Percentiles rank a stretch among this genome's conserved stretches.
phyloP scores from a whole-genome alignment of 2,888 invertebrate species.

The Pterobdella sp. region DNA sequence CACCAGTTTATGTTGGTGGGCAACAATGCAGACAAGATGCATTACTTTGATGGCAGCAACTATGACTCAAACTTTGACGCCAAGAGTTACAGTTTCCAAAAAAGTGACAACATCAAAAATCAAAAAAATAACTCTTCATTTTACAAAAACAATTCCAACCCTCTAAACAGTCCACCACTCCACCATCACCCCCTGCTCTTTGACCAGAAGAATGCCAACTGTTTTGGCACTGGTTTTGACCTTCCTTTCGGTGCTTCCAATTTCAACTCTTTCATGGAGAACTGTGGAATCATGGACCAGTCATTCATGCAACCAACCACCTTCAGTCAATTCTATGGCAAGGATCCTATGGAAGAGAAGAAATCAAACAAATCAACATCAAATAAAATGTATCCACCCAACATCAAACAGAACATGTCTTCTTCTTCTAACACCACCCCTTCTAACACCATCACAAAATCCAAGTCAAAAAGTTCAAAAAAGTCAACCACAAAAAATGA shows the following conservation, averaged over 20 bases:
- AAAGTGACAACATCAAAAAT: conserved; percentile 11
- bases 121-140: conserved; percentile 9
- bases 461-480: conserved; percentile 23
- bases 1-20: conserved; percentile 21
- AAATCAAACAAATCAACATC: conserved; percentile 5
- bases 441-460: conserved; percentile 7
- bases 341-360: conserved; percentile 4
- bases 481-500: conserved; percentile 19
- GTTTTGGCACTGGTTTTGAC: conserved; percentile 18
- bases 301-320: conserved; percentile 11
- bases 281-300: conserved; percentile 25
- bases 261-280: conserved; percentile 19
- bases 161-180: conserved; percentile 18
- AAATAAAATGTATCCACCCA: conserved; percentile 17
- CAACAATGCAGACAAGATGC: conserved; percentile 14
- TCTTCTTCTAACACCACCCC: conserved; percentile 1
- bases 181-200: conserved; percentile 28
- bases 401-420: neutral
- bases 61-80: conserved; percentile 10
- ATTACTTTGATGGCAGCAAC: neutral
- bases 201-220: conserved; percentile 22
- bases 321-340: conserved; percentile 10
- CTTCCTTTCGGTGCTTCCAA: conserved; percentile 18
- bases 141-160: conserved; percentile 7
- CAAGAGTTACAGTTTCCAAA: conserved; percentile 2